phyloP scores from a whole-genome alignment of 2,113 vertebrate genomes.

The Ardeotis arabs region DNA sequence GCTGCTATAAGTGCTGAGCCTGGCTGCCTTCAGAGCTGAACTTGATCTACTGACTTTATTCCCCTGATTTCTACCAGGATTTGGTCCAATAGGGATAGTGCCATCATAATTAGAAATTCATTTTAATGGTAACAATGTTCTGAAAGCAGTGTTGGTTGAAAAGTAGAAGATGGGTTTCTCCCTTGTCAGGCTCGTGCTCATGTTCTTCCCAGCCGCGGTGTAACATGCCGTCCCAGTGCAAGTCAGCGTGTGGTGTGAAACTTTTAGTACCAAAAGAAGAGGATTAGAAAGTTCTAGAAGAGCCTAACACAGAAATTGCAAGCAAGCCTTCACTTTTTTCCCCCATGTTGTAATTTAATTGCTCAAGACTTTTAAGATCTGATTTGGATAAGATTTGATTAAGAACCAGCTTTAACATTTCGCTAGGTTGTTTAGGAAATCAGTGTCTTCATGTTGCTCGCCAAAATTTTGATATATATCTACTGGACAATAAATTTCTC shows the following conservation, averaged over 20 bases:
- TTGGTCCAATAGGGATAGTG: neutral
- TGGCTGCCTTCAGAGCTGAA: neutral
- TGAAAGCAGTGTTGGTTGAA: neutral
- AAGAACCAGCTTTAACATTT: neutral
- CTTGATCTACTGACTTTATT: neutral
- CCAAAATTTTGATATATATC: neutral
- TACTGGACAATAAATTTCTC: neutral
- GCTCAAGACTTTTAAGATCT: neutral
- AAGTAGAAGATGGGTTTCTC: neutral
- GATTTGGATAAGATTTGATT: neutral
- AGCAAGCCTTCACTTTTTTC: neutral
- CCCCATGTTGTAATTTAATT: neutral
- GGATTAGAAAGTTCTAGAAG: neutral
- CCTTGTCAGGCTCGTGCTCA: neutral
- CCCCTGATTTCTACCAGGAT: neutral
- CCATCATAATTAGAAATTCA: neutral
- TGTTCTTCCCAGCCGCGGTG: neutral
- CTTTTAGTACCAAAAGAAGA: neutral
- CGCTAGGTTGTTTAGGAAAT: neutral
- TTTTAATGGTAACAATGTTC: neutral
- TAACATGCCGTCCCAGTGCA: fast-evolving
- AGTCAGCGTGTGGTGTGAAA: neutral
- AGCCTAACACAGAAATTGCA: neutral
- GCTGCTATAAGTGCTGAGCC: neutral
- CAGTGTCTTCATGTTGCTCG: neutral